phyloP scores from a whole-genome alignment of 2,113 vertebrate species.

The Cavia porcellus region DNA sequence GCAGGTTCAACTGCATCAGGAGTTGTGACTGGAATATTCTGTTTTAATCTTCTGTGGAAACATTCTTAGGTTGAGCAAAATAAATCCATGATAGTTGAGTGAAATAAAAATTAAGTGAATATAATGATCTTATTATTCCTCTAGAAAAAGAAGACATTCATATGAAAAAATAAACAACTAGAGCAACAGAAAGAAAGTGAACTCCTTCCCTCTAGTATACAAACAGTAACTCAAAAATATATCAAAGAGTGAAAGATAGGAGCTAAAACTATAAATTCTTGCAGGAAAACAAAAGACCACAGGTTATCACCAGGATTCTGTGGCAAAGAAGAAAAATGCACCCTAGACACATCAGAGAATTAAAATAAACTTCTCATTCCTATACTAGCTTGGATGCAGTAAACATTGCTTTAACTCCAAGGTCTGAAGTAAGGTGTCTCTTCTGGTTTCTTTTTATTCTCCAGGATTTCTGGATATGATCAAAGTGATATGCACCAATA shows the following conservation, averaged over 20 bases:
- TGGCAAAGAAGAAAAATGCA: background rate
- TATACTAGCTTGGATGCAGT: background rate
- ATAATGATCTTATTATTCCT: background rate
- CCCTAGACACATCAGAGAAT: background rate
- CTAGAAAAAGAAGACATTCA: background rate
- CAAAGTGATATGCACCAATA: background rate
- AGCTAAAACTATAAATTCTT: background rate
- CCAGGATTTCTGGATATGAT: background rate
- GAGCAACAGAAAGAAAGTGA: background rate
- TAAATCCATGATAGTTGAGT: background rate
- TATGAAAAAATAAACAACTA: background rate
- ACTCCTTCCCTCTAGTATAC: background rate
- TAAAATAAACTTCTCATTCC: background rate
- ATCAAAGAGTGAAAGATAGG: background rate
- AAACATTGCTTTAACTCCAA: background rate
- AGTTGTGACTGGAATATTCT: background rate
- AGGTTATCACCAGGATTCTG: background rate
- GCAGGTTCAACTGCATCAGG: background rate
- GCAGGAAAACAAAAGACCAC: background rate
- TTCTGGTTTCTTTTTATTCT: background rate
- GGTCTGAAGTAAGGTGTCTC: background rate
- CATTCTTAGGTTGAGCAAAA: background rate
- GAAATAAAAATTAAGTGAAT: background rate
- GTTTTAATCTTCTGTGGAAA: background rate
- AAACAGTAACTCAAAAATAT: background rate